Percentiles rank a stretch among this genome's conserved stretches.
These are phyloP conservation scores for Gallirallus australis DNA, from an alignment of 2,797 vertebrate genomes.

Conservation along the genomic window DNA sequence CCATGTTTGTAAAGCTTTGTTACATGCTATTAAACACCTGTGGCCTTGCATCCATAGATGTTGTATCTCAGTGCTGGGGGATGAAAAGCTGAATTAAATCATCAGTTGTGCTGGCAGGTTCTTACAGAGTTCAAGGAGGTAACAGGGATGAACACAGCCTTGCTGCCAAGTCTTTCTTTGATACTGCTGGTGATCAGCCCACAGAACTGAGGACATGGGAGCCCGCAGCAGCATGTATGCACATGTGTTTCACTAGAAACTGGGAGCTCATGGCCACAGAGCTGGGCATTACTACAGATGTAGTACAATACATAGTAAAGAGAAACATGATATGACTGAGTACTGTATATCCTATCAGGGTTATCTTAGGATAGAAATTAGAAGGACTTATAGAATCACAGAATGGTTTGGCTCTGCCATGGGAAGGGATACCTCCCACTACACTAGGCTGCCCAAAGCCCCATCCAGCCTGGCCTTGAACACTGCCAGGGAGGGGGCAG, in stretches of 20 bases:
- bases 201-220: rapidly evolving
- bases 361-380: background rate
- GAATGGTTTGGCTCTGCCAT: no score
- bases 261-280: background rate
- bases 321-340: background rate
- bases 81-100: background rate
- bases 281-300: background rate
- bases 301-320: background rate
- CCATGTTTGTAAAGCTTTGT: background rate
- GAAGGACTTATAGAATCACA: background rate
- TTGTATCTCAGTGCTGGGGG: background rate
- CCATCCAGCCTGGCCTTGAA: no score
- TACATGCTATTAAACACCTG: background rate
- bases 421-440: no score
- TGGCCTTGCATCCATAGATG: background rate
- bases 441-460: no score
- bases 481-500: no score
- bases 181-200: background rate
- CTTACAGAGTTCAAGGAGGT: background rate
- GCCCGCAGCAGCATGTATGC: background rate
- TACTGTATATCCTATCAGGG: background rate
- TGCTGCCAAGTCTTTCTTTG: background rate
- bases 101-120: background rate
- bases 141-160: background rate
- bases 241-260: background rate